These are phyloP conservation scores for Sericinus montela DNA, from an alignment of 2,888 invertebrate genomes.

Conservation along the genomic window DNA sequence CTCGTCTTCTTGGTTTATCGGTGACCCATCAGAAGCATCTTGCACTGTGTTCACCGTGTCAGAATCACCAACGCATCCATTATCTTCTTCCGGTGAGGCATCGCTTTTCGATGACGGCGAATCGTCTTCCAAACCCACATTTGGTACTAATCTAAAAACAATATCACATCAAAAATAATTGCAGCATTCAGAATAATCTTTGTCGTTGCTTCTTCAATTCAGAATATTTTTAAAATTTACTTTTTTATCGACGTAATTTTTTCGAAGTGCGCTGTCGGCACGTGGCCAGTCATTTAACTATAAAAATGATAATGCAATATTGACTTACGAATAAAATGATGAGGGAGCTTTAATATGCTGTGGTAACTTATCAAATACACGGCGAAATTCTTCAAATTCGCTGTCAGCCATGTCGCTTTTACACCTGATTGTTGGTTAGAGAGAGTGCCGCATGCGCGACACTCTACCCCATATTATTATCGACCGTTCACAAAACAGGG, in stretches of 20 bases:
- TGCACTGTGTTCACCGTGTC: slow-evolving; percentile 40
- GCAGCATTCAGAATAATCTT: too few relatives aligned
- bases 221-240: too few relatives aligned
- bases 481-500: slow-evolving; percentile 41
- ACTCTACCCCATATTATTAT: slow-evolving; percentile 42
- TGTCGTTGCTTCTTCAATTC: too few relatives aligned
- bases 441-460: slow-evolving; percentile 56
- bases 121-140: slow-evolving; percentile 89
- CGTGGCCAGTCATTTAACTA: not conserved
- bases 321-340: slow-evolving; percentile 93
- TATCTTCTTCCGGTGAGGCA: slow-evolving; percentile 82
- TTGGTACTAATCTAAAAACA: slow-evolving; percentile 86
- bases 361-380: slow-evolving; percentile 89
- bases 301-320: slow-evolving; percentile 16
- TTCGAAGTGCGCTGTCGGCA: not conserved
- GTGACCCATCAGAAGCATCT: slow-evolving; percentile 35
- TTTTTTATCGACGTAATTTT: too few relatives aligned
- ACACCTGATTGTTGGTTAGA: slow-evolving; percentile 83
- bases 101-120: slow-evolving; percentile 89
- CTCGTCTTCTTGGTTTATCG: slow-evolving; percentile 47
- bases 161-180: not conserved
- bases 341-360: slow-evolving; percentile 88
- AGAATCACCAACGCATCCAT: slow-evolving; percentile 78
- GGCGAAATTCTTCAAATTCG: slow-evolving; percentile 95
- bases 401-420: slow-evolving; percentile 91